A percentile compares a stretch with the other conserved stretches of the same genome.
Evolutionary conservation across 2,888 invertebrate species (phyloP).

Genomic region (Torymus tubicola): DNA sequence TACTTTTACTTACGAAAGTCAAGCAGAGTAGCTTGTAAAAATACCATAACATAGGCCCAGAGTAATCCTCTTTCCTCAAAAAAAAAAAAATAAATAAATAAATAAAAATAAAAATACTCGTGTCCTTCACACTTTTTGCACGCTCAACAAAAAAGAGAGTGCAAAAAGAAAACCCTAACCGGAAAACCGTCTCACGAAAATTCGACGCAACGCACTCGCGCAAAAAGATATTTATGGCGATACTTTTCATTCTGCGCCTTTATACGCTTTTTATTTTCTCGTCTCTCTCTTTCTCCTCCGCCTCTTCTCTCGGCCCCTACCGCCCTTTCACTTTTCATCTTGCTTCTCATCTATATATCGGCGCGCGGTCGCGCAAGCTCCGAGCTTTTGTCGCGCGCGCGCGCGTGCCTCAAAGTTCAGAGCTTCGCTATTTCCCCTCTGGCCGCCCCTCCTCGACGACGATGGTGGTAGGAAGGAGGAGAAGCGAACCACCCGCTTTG

Average conservation of each 20-base stretch:
- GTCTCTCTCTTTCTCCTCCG: neutral
- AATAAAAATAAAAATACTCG: too few relatives aligned
- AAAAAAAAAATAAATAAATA: too few relatives aligned
- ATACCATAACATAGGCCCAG: too few relatives aligned
- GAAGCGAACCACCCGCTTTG: conserved; percentile 3
- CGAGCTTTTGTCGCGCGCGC: conserved; percentile 12
- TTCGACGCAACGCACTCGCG: neutral
- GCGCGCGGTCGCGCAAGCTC: neutral
- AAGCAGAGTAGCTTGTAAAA: too few relatives aligned
- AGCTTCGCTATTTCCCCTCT: conserved; percentile 28
- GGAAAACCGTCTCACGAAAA: neutral
- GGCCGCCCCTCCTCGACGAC: neutral
- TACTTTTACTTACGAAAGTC: too few relatives aligned
- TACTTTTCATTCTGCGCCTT: conserved; percentile 49
- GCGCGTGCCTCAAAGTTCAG: conserved; percentile 45
- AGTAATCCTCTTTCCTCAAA: too few relatives aligned
- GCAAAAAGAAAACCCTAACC: neutral
- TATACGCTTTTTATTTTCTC: conserved; percentile 52
- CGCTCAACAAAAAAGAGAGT: conserved; percentile 1
- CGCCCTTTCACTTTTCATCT: conserved; percentile 56
- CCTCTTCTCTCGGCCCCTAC: neutral
- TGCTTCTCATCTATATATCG: conserved; percentile 24
- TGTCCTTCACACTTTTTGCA: too few relatives aligned
- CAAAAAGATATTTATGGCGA: conserved; percentile 53
- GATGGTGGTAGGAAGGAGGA: too few relatives aligned